These are phyloP conservation scores for Enteromius trimaculatus DNA, from an alignment of 2,797 vertebrate species.

Conservation along the genomic window DNA sequence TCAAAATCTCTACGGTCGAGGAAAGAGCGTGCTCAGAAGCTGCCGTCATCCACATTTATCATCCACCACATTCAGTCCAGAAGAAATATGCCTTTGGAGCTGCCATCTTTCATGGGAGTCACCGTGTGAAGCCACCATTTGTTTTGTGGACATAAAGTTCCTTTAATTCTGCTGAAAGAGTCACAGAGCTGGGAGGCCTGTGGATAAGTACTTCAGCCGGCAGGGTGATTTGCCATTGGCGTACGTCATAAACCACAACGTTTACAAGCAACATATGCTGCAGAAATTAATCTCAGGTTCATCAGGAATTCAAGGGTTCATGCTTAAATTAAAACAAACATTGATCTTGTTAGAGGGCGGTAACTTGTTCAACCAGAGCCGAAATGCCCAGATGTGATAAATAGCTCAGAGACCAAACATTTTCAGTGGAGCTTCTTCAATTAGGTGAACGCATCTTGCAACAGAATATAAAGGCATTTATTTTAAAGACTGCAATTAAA, in stretches of 20 bases:
- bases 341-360: slow-evolving; percentile 16
- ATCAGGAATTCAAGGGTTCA: slow-evolving; percentile 7
- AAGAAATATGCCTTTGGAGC: slow-evolving; percentile 76
- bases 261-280: slow-evolving; percentile 31
- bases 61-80: slow-evolving; percentile 74
- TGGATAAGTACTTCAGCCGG: slow-evolving; percentile 59
- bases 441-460: slow-evolving; percentile 1
- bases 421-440: slow-evolving; percentile 31
- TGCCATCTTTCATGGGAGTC: slow-evolving; percentile 77
- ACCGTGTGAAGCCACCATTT: slow-evolving; percentile 72
- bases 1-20: slow-evolving; percentile 67
- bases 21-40: slow-evolving; percentile 61
- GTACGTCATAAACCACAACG: slow-evolving; percentile 35
- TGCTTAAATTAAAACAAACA: slow-evolving; percentile 41
- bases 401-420: slow-evolving; percentile 39
- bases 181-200: slow-evolving; percentile 53
- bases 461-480: neutral
- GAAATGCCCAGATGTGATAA: slow-evolving; percentile 6
- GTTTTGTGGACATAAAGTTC: slow-evolving; percentile 72
- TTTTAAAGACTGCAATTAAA: slow-evolving; percentile 33
- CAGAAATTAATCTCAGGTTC: slow-evolving; percentile 24
- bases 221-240: slow-evolving; percentile 49
- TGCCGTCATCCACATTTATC: slow-evolving; percentile 74
- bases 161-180: slow-evolving; percentile 67
- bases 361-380: neutral